These are phyloP conservation scores for Hyposoter dolosus DNA, from an alignment of 2,888 invertebrate genomes.

Conservation along the genomic window DNA sequence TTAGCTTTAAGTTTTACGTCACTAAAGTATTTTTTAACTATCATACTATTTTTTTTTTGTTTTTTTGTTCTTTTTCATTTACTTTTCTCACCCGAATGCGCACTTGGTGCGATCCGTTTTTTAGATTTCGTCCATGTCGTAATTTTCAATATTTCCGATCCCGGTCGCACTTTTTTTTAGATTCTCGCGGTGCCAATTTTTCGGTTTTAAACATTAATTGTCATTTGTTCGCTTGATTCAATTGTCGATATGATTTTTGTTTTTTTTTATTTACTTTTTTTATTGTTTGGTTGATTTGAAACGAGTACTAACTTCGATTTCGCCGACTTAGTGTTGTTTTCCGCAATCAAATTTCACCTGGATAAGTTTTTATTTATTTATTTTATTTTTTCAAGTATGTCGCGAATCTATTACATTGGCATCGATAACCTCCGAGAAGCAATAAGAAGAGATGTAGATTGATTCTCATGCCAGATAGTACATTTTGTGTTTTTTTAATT, in stretches of 20 bases:
- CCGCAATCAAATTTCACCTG: conserved; percentile 11
- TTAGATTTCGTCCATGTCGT: background rate
- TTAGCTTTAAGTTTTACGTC: conserved; percentile 53
- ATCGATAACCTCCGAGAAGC: conserved; percentile 1
- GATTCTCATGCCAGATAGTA: conserved; percentile 7
- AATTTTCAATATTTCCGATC: conserved; percentile 12
- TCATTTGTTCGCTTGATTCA: conserved; percentile 11
- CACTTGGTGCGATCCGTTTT: background rate
- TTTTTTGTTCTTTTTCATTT: conserved; percentile 10
- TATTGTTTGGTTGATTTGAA: background rate
- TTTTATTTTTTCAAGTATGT: background rate
- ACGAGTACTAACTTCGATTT: background rate
- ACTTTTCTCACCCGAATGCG: conserved; percentile 42
- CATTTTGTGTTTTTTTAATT: conserved; percentile 17
- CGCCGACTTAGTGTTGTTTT: background rate
- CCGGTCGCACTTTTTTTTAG: conserved; percentile 12
- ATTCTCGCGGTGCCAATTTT: conserved; percentile 9
- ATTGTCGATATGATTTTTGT: background rate
- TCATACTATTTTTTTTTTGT: conserved; percentile 39
- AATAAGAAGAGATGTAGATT: background rate
- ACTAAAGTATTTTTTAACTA: conserved; percentile 56
- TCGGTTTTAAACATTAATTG: conserved; percentile 1
- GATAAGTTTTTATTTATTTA: background rate
- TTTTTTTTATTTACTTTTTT: conserved; percentile 4
- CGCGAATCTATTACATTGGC: background rate